Conservation (phyloP, 2,113 vertebrate species). For the Parus major region DNA sequence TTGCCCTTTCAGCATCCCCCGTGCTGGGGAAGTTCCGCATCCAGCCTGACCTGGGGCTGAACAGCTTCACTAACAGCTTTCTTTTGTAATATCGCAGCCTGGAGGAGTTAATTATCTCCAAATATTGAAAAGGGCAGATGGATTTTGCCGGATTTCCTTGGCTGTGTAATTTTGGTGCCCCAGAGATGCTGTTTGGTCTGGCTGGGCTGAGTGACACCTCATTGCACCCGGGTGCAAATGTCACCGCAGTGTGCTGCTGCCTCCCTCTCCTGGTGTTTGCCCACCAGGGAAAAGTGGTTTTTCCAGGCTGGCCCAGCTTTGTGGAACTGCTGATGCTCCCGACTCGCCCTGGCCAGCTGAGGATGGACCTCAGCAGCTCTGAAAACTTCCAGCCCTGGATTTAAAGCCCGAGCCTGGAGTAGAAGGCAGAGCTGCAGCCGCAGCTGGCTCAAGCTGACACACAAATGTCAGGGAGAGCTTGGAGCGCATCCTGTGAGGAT, state of each 20-base stretch:
- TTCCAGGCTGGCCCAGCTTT: neutral
- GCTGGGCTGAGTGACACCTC: conserved; percentile 23
- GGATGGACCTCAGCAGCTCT: accelerated
- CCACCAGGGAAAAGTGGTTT: neutral
- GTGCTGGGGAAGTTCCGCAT: neutral
- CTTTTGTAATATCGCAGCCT: conserved; percentile 37
- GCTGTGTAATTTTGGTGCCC: conserved; percentile 49
- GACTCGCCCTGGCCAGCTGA: accelerated
- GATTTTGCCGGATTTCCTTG: conserved; percentile 53
- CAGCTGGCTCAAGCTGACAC: neutral
- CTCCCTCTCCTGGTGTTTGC: neutral
- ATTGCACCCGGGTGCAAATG: conserved; percentile 16
- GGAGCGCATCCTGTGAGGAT: neutral
- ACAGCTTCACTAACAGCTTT: conserved; percentile 61
- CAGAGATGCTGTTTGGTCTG: conserved; percentile 47
- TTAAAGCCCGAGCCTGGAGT: neutral
- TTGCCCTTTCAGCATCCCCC: neutral
- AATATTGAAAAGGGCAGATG: conserved; percentile 61
- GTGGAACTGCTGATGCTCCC: neutral
- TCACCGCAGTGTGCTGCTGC: neutral
- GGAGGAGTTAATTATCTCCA: conserved; percentile 68
- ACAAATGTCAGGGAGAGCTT: neutral
- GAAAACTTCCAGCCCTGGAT: neutral
- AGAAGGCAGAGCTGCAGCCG: neutral
- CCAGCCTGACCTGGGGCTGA: conserved; percentile 21